Evolutionary conservation across 2,888 invertebrate species (phyloP), one percentile per base, ranked within the genome.

Genomic region (Scelioninae gen. 2): DNA sequence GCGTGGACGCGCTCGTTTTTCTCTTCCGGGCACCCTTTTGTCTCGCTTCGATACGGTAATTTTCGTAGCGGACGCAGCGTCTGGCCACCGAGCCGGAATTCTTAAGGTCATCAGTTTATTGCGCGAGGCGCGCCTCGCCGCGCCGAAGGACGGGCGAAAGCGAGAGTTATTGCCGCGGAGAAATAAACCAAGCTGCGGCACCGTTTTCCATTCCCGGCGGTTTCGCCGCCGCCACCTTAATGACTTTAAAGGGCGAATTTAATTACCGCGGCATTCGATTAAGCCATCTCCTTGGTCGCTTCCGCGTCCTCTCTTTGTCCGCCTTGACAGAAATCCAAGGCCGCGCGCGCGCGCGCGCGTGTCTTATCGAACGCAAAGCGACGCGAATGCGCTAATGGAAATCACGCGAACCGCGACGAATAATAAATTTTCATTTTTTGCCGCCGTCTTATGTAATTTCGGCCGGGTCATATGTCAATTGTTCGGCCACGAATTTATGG

Each of bases 91-190:
- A 70, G 60, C 28, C 43, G 28, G 35, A 67, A 64, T 70, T 64
- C 70, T 74, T 71, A 73, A 58, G 63, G 73, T 74, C 79, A 77
- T 81, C 81, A 82, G 81, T 82, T 80, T 79, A 81, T 82, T 82
- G 79, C 76, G 75, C 43, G 48, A 74, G 74, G 75, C 57, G 58
- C 53, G 53, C 9, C 39, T n/a, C n/a, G n/a, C n/a, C n/a, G n/a
- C 61, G 43, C 6, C 9, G 18, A 41, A 25, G 70, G 58, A 45
- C 43, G 45, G 13, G 58, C n/a, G 58, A 73, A 74, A 73, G 75
- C 73, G 76, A 64, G 58, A 69, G 72, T 68, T 52, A 57, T 55
- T 19, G 48, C 65, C 25, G 53, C 48, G 61, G 25, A 52, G 76
- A 57, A 74, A 77, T 75, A 74, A 75, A 77, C 74, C 63, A 50